These are phyloP conservation scores for Alentia gelatinosa DNA, from an alignment of 2,888 invertebrate species.

Conservation along the genomic window DNA sequence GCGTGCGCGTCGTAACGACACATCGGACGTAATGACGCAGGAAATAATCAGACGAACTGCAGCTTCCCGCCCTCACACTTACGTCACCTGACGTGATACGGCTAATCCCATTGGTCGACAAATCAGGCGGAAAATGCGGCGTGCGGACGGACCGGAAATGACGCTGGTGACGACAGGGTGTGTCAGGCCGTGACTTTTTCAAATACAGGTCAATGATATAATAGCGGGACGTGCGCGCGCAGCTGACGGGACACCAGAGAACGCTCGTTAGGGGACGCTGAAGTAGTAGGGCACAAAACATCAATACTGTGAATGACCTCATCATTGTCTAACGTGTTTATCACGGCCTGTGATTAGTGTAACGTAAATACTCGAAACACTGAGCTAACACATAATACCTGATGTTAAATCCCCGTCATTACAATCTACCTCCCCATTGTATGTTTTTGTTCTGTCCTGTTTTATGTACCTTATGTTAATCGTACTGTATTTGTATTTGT, in stretches of 20 bases:
- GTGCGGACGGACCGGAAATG: slow-evolving; percentile 11
- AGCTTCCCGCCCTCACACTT: background rate
- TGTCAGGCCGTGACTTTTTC: background rate
- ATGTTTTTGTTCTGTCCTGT: too few relatives aligned
- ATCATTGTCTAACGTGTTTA: background rate
- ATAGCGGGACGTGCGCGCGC: background rate
- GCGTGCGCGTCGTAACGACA: background rate
- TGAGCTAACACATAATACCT: too few relatives aligned
- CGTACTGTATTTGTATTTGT: too few relatives aligned
- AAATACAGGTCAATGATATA: background rate
- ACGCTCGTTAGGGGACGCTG: background rate
- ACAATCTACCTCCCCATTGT: too few relatives aligned
- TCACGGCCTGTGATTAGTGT: too few relatives aligned
- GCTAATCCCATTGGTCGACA: slow-evolving; percentile 20
- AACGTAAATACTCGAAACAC: too few relatives aligned
- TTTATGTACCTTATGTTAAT: too few relatives aligned
- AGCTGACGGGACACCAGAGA: background rate
- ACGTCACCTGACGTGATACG: background rate
- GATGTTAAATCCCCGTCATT: too few relatives aligned
- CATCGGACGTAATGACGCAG: background rate
- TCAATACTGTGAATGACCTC: background rate
- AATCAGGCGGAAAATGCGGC: background rate
- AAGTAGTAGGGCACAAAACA: background rate
- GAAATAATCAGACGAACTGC: background rate
- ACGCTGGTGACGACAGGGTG: background rate